A percentile compares a stretch with the other conserved stretches of the same genome.
Evolutionary conservation across 2,113 vertebrate genomes (phyloP).

Genomic region (Microtus pennsylvanicus): DNA sequence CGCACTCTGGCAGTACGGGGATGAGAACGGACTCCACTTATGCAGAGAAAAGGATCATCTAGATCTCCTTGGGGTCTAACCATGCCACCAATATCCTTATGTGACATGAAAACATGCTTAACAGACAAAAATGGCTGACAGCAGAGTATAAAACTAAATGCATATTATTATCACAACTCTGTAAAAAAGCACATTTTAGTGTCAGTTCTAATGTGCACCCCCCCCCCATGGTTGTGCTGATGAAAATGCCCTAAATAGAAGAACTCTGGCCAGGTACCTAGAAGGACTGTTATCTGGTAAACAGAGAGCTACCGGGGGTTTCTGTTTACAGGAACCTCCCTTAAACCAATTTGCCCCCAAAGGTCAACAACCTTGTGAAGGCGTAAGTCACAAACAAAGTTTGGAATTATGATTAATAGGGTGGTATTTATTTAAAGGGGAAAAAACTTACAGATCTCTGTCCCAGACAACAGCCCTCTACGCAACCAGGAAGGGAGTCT

Average conservation of each 20-base stretch:
- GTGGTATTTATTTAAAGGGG: too few relatives aligned
- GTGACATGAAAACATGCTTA: conserved; percentile 12
- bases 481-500: too few relatives aligned
- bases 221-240: neutral
- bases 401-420: too few relatives aligned
- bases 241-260: neutral
- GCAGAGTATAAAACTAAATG: neutral
- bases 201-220: neutral
- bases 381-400: too few relatives aligned
- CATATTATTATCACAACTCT: neutral
- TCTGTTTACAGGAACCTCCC: neutral
- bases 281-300: neutral
- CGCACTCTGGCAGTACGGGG: neutral
- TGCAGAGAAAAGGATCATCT: too few relatives aligned
- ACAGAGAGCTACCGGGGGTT: neutral
- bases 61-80: too few relatives aligned
- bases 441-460: too few relatives aligned
- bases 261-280: neutral
- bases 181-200: neutral
- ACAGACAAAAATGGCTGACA: neutral
- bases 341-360: neutral
- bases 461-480: too few relatives aligned
- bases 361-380: neutral
- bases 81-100: too few relatives aligned
- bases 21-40: conserved; percentile 31